phyloP scores from a whole-genome alignment of 2,888 invertebrate species.

The Elegia similella region DNA sequence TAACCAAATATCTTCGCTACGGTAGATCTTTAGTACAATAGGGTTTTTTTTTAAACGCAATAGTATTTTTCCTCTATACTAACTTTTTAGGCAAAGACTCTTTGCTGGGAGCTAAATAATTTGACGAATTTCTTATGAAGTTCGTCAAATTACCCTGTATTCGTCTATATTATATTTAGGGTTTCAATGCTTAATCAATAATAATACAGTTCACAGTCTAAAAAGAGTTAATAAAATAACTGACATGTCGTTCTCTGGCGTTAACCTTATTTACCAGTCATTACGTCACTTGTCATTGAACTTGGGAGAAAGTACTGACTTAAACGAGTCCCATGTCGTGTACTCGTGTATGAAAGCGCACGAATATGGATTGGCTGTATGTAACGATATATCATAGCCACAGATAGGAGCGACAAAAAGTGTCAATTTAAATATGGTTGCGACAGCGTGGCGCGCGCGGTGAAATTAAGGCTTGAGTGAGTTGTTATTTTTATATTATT shows the following conservation, averaged over 20 bases:
- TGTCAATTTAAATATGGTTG: slow-evolving; percentile 15
- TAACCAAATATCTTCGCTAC: no score
- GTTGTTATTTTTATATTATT: background rate
- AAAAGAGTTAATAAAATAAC: background rate
- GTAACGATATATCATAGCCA: slow-evolving; percentile 14
- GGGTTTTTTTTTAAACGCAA: no score
- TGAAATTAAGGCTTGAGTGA: background rate
- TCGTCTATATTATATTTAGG: no score
- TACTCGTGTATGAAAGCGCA: slow-evolving; percentile 40
- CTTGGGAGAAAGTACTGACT: slow-evolving; percentile 46
- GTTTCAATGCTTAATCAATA: no score
- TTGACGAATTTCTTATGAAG: no score
- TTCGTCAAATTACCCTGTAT: no score
- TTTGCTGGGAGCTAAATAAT: no score
- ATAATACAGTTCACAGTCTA: no score
- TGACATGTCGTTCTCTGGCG: background rate
- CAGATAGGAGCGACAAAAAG: slow-evolving; percentile 10
- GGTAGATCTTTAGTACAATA: no score
- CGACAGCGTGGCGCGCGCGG: background rate
- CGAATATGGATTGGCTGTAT: slow-evolving; percentile 34
- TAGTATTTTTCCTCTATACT: no score
- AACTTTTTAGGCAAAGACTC: no score
- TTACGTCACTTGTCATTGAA: slow-evolving; percentile 41
- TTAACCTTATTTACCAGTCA: slow-evolving; percentile 9
- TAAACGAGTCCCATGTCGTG: slow-evolving; percentile 27